Evolutionary conservation across 2,113 vertebrate genomes (phyloP).

Genomic region (Theristicus caerulescens): DNA sequence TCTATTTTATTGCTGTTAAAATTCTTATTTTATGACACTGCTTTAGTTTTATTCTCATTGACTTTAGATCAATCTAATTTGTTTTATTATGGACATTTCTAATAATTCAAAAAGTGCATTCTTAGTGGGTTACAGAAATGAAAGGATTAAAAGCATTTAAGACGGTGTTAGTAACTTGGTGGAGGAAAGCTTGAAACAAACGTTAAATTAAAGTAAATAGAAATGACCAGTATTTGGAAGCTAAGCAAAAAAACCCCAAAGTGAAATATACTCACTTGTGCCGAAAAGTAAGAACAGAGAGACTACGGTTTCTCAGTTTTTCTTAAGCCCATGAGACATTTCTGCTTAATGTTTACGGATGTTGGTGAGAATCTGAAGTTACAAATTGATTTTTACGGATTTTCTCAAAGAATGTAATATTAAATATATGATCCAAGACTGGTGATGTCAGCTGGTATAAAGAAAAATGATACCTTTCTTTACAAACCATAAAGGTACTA

Average conservation of each 20-base stretch:
- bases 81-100: neutral
- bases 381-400: neutral
- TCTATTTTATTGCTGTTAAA: neutral
- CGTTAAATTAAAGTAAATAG: neutral
- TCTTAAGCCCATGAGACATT: neutral
- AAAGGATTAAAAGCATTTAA: neutral
- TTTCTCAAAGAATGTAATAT: neutral
- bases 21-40: neutral
- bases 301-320: neutral
- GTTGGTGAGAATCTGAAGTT: neutral
- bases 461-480: neutral
- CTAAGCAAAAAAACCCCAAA: accelerated
- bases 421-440: neutral
- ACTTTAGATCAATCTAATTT: neutral
- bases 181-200: neutral
- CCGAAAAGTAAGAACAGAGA: neutral
- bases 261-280: neutral
- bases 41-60: neutral
- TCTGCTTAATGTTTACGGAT: neutral
- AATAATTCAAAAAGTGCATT: neutral
- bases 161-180: neutral
- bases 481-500: neutral
- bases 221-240: neutral
- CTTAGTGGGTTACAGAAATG: neutral
- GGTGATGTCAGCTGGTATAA: neutral